phyloP scores from a whole-genome alignment of 2,113 vertebrate species.

The Plotosus lineatus region DNA sequence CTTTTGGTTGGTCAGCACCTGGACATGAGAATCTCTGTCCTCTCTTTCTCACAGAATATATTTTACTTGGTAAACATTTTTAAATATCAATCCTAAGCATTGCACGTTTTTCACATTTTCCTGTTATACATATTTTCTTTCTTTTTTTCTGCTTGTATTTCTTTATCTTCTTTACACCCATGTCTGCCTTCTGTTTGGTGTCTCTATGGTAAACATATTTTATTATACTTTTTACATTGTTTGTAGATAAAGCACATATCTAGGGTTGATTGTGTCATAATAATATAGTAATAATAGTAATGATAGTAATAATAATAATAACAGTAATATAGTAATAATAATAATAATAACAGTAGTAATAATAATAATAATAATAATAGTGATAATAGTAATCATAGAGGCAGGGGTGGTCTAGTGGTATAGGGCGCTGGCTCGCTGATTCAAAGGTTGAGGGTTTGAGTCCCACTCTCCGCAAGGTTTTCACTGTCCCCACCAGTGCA shows the following conservation, averaged over 20 bases:
- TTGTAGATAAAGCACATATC: background rate
- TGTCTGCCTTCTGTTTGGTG: background rate
- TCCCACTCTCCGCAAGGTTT: too few relatives aligned
- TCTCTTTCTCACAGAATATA: background rate
- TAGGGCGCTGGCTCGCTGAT: too few relatives aligned
- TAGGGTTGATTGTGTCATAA: background rate
- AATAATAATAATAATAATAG: too few relatives aligned
- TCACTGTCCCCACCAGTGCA: too few relatives aligned
- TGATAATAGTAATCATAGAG: too few relatives aligned
- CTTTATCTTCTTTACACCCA: background rate
- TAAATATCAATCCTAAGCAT: background rate
- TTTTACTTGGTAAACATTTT: background rate
- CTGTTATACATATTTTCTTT: background rate
- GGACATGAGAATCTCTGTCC: too few relatives aligned
- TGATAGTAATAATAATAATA: background rate
- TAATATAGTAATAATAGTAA: background rate
- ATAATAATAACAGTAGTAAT: too few relatives aligned
- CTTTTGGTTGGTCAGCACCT: too few relatives aligned
- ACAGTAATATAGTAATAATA: too few relatives aligned
- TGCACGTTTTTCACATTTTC: background rate
- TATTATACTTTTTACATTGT: background rate
- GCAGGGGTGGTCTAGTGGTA: too few relatives aligned
- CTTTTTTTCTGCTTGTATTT: background rate
- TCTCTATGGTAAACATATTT: background rate
- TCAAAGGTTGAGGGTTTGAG: too few relatives aligned